A percentile compares a stretch with the other conserved stretches of the same genome.
phyloP scores from a whole-genome alignment of 2,113 vertebrate genomes.

The Budorcas taxicolor region DNA sequence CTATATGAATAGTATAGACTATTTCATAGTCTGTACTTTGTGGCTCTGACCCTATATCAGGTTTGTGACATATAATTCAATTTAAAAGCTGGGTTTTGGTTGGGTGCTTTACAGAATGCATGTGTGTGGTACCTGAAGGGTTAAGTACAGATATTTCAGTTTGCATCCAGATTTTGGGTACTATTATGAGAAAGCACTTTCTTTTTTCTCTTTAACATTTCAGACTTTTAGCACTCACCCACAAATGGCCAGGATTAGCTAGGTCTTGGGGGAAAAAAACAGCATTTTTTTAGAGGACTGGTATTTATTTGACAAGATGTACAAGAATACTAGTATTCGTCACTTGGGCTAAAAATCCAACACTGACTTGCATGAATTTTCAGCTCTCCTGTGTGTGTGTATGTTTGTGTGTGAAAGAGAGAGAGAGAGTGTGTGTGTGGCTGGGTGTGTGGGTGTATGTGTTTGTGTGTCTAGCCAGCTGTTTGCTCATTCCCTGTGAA shows the following conservation, averaged over 20 bases:
- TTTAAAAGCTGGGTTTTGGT: neutral
- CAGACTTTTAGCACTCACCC: slow-evolving; percentile 38
- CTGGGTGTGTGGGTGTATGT: neutral
- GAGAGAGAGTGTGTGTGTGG: neutral
- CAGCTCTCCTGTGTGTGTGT: neutral
- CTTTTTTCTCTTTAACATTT: slow-evolving; percentile 50
- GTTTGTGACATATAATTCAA: neutral
- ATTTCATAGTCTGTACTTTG: neutral
- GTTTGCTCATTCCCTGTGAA: neutral
- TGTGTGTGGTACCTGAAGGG: neutral
- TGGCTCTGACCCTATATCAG: neutral
- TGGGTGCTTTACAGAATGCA: neutral
- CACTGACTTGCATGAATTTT: slow-evolving; percentile 39
- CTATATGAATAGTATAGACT: too few species aligned
- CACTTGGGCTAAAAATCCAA: slow-evolving; percentile 43
- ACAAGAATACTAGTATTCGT: slow-evolving; percentile 50
- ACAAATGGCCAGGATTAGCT: slow-evolving; percentile 56
- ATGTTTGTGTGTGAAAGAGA: neutral
- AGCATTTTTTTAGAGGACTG: slow-evolving; percentile 36
- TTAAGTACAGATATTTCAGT: neutral
- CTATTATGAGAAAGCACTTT: neutral
- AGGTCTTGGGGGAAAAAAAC: neutral
- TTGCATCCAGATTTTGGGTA: neutral
- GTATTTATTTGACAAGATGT: slow-evolving; percentile 53
- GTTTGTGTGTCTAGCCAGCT: neutral